Percentiles rank a stretch among this genome's conserved stretches.
Evolutionary conservation across 1,140 invertebrate species (phyloP).

Genomic region (Orius insidiosus): DNA sequence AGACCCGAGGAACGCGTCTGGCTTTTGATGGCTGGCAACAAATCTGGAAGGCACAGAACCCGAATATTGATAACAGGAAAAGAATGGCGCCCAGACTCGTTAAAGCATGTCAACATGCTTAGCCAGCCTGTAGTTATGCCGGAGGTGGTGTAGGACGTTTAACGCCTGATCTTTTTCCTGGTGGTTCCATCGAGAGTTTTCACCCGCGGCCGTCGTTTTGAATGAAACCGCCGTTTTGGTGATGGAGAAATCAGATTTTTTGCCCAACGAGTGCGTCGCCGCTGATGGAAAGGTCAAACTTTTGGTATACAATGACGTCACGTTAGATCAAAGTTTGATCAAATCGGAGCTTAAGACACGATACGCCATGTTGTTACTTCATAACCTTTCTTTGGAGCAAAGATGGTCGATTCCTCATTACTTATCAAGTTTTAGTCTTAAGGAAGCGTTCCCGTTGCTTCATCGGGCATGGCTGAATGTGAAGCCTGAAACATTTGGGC

Average conservation of each 20-base stretch:
- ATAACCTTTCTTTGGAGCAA: constrained; percentile 18
- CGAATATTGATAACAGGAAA: constrained; percentile 31
- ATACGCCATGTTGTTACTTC: constrained; percentile 26
- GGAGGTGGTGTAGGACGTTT: constrained; percentile 31
- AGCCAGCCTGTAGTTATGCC: constrained; percentile 36
- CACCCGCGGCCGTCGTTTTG: constrained; percentile 30
- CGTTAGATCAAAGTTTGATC: constrained; percentile 25
- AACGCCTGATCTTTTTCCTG: constrained; percentile 32
- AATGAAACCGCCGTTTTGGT: constrained; percentile 29
- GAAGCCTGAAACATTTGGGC: constrained; percentile 28
- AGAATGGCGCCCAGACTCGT: constrained; percentile 31
- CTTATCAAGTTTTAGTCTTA: constrained; percentile 28
- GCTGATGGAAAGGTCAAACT: constrained; percentile 27
- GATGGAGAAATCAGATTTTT: constrained; percentile 26
- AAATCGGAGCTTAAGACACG: constrained; percentile 27
- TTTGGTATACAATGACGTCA: constrained; percentile 22
- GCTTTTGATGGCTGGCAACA: constrained; percentile 32
- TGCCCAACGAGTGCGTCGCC: constrained; percentile 26
- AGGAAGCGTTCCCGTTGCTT: constrained; percentile 32
- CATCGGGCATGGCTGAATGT: constrained; percentile 32
- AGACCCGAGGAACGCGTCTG: constrained; percentile 26
- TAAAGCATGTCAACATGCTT: constrained; percentile 33
- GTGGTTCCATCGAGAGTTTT: constrained; percentile 36
- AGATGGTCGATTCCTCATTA: constrained; percentile 21
- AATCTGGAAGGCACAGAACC: constrained; percentile 30